phyloP scores from a whole-genome alignment of 2,797 vertebrate species.

The Gymnocypris eckloni region DNA sequence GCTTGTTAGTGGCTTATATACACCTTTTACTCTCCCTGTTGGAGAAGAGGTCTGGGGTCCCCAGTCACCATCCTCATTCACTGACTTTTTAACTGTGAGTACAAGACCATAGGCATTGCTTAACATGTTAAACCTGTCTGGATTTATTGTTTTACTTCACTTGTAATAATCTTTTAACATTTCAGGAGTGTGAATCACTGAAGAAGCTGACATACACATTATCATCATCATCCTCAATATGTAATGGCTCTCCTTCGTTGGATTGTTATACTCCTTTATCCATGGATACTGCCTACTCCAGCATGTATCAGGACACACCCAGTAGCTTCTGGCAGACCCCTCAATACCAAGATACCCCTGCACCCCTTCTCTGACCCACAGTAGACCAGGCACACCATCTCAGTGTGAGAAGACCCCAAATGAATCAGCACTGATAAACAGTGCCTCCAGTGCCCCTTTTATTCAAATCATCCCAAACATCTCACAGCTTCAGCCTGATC shows the following conservation, averaged over 20 bases:
- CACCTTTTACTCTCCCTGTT: constrained; percentile 91
- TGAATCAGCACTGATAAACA: background rate
- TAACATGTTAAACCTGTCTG: background rate
- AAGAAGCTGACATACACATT: constrained; percentile 48
- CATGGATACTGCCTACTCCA: constrained; percentile 97
- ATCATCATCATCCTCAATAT: constrained; percentile 54
- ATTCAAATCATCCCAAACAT: constrained; percentile 13
- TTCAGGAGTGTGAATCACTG: constrained; percentile 55
- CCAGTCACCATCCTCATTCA: constrained; percentile 64
- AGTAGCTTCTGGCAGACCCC: constrained; percentile 92
- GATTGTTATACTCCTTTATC: constrained; percentile 91
- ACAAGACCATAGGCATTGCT: background rate
- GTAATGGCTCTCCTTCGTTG: constrained; percentile 79
- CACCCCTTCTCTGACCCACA: constrained; percentile 81
- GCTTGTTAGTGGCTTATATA: constrained; percentile 88
- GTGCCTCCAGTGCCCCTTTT: background rate
- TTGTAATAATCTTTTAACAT: background rate
- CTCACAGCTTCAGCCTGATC: constrained; percentile 14
- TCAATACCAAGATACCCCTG: constrained; percentile 87
- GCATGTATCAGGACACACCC: constrained; percentile 94
- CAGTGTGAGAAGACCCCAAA: constrained; percentile 40
- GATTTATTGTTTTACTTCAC: background rate
- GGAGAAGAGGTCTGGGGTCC: constrained; percentile 78
- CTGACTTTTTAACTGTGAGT: constrained; percentile 54
- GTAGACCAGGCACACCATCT: constrained; percentile 54